Base-by-base conservation (phyloP, 2,797 vertebrate species). In the Pseudopleuronectes americanus region DNA sequence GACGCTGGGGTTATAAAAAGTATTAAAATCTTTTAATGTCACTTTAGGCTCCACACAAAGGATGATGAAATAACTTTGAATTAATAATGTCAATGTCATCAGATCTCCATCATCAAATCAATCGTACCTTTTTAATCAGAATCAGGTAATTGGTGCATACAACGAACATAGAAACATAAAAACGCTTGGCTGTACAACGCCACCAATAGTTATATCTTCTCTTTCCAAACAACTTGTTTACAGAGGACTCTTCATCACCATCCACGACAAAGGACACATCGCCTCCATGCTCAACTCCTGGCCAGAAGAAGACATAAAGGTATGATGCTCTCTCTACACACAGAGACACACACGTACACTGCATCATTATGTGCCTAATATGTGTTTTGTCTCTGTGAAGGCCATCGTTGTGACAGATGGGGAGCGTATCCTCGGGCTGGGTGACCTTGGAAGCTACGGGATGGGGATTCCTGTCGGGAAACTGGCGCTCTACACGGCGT, bases 401-500 rank as follows among this genome's bases (percentile, higher is more conserved):
- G 98, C 98, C 55, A 95, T 99, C 0, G 98, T 99, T 1, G 97
- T 99, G 87, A 99, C 98, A 0, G 98, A 99, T 0, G 97, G 97
- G 52, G 97, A 99, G 89, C 96, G 98, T 16, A 99, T 99, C 84
- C 84, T 99, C 60, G 98, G 97, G 22, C 95, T 99, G 41, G 98
- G 98, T 2, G 97, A 99, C 89, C 92, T 99, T 43, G 98, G 98
- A 3, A 91, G 97, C 68, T 97, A 99, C 4, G 98, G 98, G 17
- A 99, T 99, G 97, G 98, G 97, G 13, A 99, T 99, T 52, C 97
- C 98, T 0, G 97, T 99, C 0, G 98, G 98, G 63, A 99, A 99
- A 61, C 93, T 99, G 68, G 98, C 97, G 51, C 88, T 99, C 38
- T 99, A 99, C 78, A 98, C 98, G 0, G 98, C 98, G 8, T 99